Conservation (phyloP, 1,140 invertebrate species). For the Drosophila sulfurigaster region DNA sequence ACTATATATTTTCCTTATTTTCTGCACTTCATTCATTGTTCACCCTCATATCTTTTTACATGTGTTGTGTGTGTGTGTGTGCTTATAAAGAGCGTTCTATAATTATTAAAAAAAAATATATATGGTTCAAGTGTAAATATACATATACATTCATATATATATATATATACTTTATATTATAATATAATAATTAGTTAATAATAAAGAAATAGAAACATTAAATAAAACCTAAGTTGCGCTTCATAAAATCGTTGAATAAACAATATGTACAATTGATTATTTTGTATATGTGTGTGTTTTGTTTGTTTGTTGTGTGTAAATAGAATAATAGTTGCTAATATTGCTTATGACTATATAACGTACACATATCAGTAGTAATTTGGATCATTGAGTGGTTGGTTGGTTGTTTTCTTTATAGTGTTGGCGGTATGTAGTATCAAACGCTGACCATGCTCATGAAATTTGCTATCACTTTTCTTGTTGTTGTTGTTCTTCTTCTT, state of each 20-base stretch:
- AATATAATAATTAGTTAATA: conserved; percentile 27
- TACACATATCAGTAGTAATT: conserved; percentile 77
- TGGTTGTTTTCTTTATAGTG: conserved; percentile 25
- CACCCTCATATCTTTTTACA: conserved; percentile 42
- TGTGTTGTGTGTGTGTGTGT: conserved; percentile 24
- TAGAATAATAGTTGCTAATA: conserved; percentile 73
- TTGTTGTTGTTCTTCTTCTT: conserved; percentile 36
- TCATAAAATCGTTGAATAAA: conserved; percentile 73
- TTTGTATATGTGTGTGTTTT: conserved; percentile 12
- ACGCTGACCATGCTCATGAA: conserved; percentile 70
- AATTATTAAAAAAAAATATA: conserved; percentile 39
- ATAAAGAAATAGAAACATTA: conserved; percentile 48
- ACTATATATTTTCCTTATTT: conserved; percentile 45
- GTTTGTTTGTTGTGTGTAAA: conserved; percentile 10
- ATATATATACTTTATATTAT: conserved; percentile 36
- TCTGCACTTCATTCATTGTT: conserved; percentile 25
- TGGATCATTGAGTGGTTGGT: conserved; percentile 61
- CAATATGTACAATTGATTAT: conserved; percentile 67
- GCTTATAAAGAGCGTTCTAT: conserved; percentile 19
- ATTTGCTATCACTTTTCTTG: conserved; percentile 71
- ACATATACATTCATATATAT: conserved; percentile 36
- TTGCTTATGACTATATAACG: conserved; percentile 82
- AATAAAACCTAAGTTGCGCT: conserved; percentile 59
- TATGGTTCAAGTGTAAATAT: conserved; percentile 20
- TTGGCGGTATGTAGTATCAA: conserved; percentile 46